These are phyloP conservation scores for Acleris cristana DNA, from an alignment of 2,888 invertebrate genomes.

Conservation along the genomic window DNA sequence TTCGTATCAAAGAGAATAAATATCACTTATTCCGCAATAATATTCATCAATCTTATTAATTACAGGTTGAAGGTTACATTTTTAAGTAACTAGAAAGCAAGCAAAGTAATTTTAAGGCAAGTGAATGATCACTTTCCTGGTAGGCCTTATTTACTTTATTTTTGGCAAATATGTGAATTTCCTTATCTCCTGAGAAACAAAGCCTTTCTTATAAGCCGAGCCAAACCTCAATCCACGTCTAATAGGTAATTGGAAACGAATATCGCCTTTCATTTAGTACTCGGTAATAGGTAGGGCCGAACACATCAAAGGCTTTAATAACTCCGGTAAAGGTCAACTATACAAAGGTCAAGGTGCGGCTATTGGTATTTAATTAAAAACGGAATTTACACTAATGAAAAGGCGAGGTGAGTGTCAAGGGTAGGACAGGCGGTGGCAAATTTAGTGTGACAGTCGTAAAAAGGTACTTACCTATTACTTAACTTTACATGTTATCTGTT, in stretches of 20 bases:
- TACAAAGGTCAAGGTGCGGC: constrained; percentile 25
- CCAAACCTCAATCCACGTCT: background rate
- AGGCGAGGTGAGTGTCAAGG: constrained; percentile 20
- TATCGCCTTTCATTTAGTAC: constrained; percentile 21
- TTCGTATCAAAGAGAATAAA: too few relatives aligned
- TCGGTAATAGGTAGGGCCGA: constrained; percentile 14
- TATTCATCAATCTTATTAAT: too few relatives aligned
- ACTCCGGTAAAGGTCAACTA: constrained; percentile 24
- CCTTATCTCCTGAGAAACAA: too few relatives aligned
- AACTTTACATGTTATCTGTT: too few relatives aligned
- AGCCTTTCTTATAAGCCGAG: background rate
- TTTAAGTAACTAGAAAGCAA: too few relatives aligned
- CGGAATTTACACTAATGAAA: constrained; percentile 27
- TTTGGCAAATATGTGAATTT: too few relatives aligned
- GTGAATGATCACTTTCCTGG: too few relatives aligned
- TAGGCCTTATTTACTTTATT: too few relatives aligned
- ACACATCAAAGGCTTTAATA: constrained; percentile 33
- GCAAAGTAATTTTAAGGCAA: too few relatives aligned
- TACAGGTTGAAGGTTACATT: too few relatives aligned
- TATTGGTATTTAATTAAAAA: constrained; percentile 36
- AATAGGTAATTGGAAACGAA: constrained; percentile 14
- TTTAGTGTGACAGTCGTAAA: background rate
- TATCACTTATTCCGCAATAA: too few relatives aligned
- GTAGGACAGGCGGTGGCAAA: constrained; percentile 7
- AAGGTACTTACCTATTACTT: background rate